Evolutionary conservation across 35 echinoderm and acorn worm genomes (phyloP).

Genomic region (Amphiura filiformis): DNA sequence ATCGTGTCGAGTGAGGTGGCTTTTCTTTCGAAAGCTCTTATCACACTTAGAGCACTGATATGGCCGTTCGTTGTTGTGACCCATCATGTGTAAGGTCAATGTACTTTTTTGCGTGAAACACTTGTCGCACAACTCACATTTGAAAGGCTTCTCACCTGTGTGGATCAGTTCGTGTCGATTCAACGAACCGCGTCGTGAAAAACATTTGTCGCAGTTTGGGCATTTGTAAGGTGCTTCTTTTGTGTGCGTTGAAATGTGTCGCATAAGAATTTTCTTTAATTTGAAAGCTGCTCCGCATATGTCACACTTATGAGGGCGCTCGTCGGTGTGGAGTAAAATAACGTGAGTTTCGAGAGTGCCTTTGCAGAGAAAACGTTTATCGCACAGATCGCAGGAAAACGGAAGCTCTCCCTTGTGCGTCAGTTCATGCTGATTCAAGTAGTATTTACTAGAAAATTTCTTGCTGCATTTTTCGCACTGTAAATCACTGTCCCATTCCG

Average conservation of each 20-base stretch:
- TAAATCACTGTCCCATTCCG: background rate
- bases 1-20: constrained; percentile 9
- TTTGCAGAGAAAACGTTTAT: background rate
- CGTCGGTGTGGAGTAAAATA: constrained; percentile 12
- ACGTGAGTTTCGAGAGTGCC: background rate
- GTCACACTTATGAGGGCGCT: constrained; percentile 7
- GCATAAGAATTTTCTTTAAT: background rate
- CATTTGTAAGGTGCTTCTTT: constrained; percentile 37
- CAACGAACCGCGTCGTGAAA: background rate
- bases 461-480: constrained; percentile 23
- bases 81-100: constrained; percentile 27
- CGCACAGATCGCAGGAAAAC: background rate
- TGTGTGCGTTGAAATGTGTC: constrained; percentile 18
- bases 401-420: background rate
- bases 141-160: constrained; percentile 19
- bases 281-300: constrained; percentile 20
- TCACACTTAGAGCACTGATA: constrained; percentile 20
- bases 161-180: constrained; percentile 15
- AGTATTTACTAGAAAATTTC: background rate
- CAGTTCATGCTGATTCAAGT: background rate
- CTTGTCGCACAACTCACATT: constrained; percentile 25
- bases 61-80: constrained; percentile 33
- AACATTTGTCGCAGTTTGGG: constrained; percentile 5
- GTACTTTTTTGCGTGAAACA: constrained; percentile 6
- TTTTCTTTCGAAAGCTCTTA: constrained; percentile 26